Conservation (phyloP, 2,888 invertebrate species). For the Erebia epiphron region DNA sequence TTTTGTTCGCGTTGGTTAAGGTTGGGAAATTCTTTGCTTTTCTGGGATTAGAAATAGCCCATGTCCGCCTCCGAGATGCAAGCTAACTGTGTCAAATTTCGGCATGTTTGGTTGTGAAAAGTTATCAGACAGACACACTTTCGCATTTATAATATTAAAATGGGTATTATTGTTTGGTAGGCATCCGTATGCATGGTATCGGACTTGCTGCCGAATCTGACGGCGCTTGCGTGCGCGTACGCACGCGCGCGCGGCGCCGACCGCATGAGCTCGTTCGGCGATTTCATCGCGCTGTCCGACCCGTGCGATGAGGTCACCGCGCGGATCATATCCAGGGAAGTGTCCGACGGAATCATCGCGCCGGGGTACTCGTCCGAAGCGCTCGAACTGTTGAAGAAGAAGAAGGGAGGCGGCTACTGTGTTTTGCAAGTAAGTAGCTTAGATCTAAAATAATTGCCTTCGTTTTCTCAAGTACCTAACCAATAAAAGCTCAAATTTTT, state of each 20-base stretch:
- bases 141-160: not conserved
- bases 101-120: no score
- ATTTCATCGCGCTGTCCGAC: conserved; percentile 97
- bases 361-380: conserved; percentile 95
- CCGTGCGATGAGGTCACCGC: conserved; percentile 95
- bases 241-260: conserved; percentile 98
- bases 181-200: conserved; percentile 97
- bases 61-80: no score
- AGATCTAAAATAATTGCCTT: no score
- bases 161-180: conserved; percentile 62
- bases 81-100: no score
- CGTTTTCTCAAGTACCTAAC: no score
- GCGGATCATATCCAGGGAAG: conserved; percentile 94
- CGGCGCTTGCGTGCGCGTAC: conserved; percentile 95
- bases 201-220: conserved; percentile 88
- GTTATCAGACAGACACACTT: no score
- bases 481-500: no score
- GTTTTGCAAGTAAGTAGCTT: conserved; percentile 85
- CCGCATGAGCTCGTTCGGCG: conserved; percentile 99
- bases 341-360: conserved; percentile 99
- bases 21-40: no score
- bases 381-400: conserved; percentile 93
- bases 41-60: no score
- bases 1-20: no score
- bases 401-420: conserved; percentile 97